A percentile compares a stretch with the other conserved stretches of the same genome.
phyloP scores from a whole-genome alignment of 2,113 vertebrate genomes.

The Ascaphus truei region DNA sequence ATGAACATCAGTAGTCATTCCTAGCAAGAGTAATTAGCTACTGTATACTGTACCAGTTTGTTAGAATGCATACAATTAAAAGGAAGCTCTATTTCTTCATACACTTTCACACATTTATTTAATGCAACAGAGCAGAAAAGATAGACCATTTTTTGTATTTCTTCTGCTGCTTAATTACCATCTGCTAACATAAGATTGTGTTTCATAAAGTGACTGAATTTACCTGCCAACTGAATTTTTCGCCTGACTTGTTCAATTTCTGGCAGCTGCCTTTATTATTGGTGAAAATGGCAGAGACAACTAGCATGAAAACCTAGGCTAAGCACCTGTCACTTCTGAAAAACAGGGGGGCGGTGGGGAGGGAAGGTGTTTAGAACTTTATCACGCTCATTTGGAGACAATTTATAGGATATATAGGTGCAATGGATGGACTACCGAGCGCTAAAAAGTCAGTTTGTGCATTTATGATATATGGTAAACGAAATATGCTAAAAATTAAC shows the following conservation, averaged over 20 bases:
- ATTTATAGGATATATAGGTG: neutral
- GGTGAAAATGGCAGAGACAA: slow-evolving; percentile 51
- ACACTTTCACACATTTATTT: slow-evolving; percentile 54
- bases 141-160: slow-evolving; percentile 56
- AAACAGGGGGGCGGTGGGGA: slow-evolving; percentile 50
- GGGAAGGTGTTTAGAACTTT: neutral
- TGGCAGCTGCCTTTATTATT: slow-evolving; percentile 56
- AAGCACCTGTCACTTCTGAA: slow-evolving; percentile 53
- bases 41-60: slow-evolving; percentile 20
- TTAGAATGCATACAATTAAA: slow-evolving; percentile 42
- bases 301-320: slow-evolving; percentile 56
- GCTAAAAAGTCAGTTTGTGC: no score
- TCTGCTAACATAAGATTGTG: slow-evolving; percentile 58
- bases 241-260: slow-evolving; percentile 52
- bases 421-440: no score
- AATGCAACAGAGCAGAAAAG: slow-evolving; percentile 56
- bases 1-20: neutral
- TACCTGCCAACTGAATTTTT: slow-evolving; percentile 61
- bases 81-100: slow-evolving; percentile 43
- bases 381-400: neutral
- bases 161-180: slow-evolving; percentile 62
- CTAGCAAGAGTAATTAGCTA: slow-evolving; percentile 41
- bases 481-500: no score
- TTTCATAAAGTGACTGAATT: slow-evolving; percentile 54
- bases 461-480: no score